These are phyloP conservation scores for Prochilodus magdalenae DNA, from an alignment of 2,113 vertebrate species.

Conservation along the genomic window DNA sequence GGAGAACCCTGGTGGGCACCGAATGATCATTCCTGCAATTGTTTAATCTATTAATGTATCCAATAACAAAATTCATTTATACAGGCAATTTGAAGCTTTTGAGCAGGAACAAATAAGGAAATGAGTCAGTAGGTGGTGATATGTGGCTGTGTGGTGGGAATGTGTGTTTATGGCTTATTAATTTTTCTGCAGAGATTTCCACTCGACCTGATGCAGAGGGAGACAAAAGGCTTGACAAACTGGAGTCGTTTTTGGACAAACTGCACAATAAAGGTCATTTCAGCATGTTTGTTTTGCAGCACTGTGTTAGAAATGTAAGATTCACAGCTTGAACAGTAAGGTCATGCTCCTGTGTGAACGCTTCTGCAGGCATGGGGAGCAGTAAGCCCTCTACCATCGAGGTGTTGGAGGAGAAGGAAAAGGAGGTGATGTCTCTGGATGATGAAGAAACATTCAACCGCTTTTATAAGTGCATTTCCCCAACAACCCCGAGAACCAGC, in stretches of 20 bases:
- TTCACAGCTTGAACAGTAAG: not conserved
- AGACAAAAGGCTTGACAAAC: conserved; percentile 81
- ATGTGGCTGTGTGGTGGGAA: too few relatives aligned
- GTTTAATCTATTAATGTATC: too few relatives aligned
- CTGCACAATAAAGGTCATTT: conserved; percentile 78
- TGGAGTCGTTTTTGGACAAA: conserved; percentile 82
- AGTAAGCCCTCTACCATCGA: conserved; percentile 73
- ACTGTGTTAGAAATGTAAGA: not conserved
- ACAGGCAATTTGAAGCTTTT: too few relatives aligned
- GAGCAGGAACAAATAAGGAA: too few relatives aligned
- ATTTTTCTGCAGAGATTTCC: conserved; percentile 74
- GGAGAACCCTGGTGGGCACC: too few relatives aligned
- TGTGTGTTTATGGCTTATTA: not conserved
- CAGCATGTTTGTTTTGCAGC: not conserved
- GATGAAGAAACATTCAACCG: conserved; percentile 78
- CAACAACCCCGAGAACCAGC: conserved; percentile 53
- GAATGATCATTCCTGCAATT: too few relatives aligned
- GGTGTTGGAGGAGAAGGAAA: conserved; percentile 78
- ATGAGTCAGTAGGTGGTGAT: not conserved
- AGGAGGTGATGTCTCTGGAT: conserved; percentile 81
- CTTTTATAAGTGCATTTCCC: conserved; percentile 73
- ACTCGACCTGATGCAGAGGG: conserved; percentile 72
- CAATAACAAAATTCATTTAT: too few relatives aligned
- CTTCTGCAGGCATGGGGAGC: conserved; percentile 62
- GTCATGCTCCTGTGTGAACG: not conserved